Base-by-base conservation (phyloP, 2,888 invertebrate genomes). In the Leucophora obtusa region DNA sequence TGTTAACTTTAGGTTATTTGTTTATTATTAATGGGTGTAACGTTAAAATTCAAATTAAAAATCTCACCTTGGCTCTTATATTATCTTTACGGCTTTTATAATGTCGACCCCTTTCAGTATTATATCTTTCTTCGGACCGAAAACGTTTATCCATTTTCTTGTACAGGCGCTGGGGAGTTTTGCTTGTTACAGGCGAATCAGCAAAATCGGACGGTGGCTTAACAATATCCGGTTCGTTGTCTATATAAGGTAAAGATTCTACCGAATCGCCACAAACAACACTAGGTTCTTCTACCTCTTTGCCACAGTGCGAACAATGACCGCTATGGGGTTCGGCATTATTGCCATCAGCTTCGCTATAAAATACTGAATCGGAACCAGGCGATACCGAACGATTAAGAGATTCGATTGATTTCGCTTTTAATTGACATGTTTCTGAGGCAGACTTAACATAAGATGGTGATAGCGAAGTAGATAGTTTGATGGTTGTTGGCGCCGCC, bases 161-260 rank as follows among this genome's bases (percentile, higher is more conserved):
- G 88, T 95, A 95, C 28, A 95, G 89, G 28, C 93, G 91, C 76
- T 90, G 90, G 0, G 90, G 89, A 33, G 89, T 89, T 73, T 90
- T 90, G 59, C 92, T 93, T 73, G 92, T 92, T 85, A 92, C 91
- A 6, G 96, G 96, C 0, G 96, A 96, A 89, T 97, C 96, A 8
- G 96, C 96, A 88, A 96, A 97, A 54, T 96, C 96, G 15, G 96
- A 96, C 1, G 96, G 96, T 0, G 96, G 96, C 86, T 96, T 95
- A 1, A 96, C 96, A 84, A 96, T 96, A 86, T 95, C 95, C 80
- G 86, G 86, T 77, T 89, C 89, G 51, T 92, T 92, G 84, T 92
- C 92, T 50, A 90, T 89, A 68, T 85, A 87, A n/a, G 89, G 88
- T 77, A 90, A 86, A 10, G 90, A 89, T 82, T 91, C 90, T 21